Evolutionary conservation across 2,888 invertebrate species (phyloP), one percentile per base, ranked within the genome.

Genomic region (Iphiclides podalirius): DNA sequence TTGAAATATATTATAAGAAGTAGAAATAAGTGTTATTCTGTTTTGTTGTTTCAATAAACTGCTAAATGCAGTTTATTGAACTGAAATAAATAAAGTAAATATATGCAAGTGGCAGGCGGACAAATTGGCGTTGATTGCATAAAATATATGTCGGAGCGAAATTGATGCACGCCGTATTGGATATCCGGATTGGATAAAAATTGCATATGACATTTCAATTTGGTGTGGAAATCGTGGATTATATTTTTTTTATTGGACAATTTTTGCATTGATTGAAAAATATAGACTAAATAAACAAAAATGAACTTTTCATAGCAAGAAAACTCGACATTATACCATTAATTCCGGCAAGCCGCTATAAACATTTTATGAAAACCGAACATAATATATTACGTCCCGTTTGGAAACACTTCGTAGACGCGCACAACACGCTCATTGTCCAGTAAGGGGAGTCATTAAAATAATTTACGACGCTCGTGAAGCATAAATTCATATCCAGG

Each of bases 121-220:
- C 4, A 36, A 17, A 16, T 6, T 16, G n/a, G 12, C 16, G 14
- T 35, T 6, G n/a, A 14, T 9, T 26, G 20, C 34, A 40, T 40
- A 23, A 39, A 35, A 47, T 40, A 26, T 39, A 13, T 14, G 4
- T 13, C 13, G 37, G 1, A 35, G n/a, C 40, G 11, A 39, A 47
- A 47, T 40, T 15, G 20, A 35, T 47, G 20, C 13, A 15, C 16
- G 41, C 16, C 13, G 16, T 42, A 42, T 42, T 42, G 20, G 42
- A 42, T 42, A 12, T 35, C 33, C 26, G 26, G 11, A 40, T 34
- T 13, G 16, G 40, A 47, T 47, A 33, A n/a, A 15, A 33, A 26
- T 47, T 26, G 13, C 26, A 11, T n/a, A n/a, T 14, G 37, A 31
- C 4, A 31, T 31, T 12, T 40, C 31, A 40, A 40, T 47, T 34